These are phyloP conservation scores for Erebia ligea DNA, from an alignment of 2,888 invertebrate genomes.

Conservation along the genomic window DNA sequence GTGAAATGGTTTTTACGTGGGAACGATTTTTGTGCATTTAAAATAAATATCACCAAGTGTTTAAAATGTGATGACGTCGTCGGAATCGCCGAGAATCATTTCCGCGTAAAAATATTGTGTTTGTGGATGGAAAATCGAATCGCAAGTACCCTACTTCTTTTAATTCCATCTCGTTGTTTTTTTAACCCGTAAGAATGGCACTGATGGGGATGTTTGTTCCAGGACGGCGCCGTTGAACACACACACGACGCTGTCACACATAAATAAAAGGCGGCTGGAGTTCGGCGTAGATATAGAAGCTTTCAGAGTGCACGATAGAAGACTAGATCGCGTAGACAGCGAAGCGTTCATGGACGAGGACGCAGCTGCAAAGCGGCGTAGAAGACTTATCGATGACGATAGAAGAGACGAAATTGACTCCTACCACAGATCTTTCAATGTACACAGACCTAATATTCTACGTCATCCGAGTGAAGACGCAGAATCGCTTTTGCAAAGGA, in stretches of 20 bases:
- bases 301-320: constrained; percentile 68
- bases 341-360: constrained; percentile 59
- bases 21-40: constrained; percentile 82
- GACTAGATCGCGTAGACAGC: constrained; percentile 63
- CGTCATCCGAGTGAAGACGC: constrained; percentile 85
- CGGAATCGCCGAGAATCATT: constrained; percentile 83
- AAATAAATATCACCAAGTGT: constrained; percentile 69
- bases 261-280: constrained; percentile 88
- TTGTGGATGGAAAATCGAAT: constrained; percentile 82
- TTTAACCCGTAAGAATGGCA: constrained; percentile 40
- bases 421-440: constrained; percentile 56
- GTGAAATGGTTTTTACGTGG: constrained; percentile 84
- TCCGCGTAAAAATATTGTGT: constrained; percentile 83
- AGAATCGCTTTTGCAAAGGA: constrained; percentile 93
- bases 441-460: constrained; percentile 67
- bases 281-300: constrained; percentile 81
- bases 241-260: constrained; percentile 85
- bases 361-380: constrained; percentile 65
- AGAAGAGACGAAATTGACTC: constrained; percentile 58
- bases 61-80: constrained; percentile 75
- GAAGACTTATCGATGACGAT: constrained; percentile 78
- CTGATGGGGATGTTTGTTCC: constrained; percentile 48
- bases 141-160: constrained; percentile 74
- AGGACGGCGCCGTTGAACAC: constrained; percentile 81
- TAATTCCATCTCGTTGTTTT: constrained; percentile 52